Evolutionary conservation across 2,797 vertebrate genomes (phyloP).

Genomic region (Rhadinocentrus ornatus): DNA sequence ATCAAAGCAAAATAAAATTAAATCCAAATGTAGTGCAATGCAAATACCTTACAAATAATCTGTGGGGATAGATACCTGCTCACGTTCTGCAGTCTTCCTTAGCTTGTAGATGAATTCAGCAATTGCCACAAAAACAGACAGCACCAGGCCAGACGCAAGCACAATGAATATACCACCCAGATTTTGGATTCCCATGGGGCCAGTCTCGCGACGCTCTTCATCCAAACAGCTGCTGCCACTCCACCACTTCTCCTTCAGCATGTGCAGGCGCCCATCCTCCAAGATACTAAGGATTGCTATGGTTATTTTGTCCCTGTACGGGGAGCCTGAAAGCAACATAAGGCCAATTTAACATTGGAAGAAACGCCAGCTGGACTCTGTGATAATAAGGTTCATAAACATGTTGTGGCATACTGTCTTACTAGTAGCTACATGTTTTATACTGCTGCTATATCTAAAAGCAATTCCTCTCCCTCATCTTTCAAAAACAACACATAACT

Average conservation of each 20-base stretch:
- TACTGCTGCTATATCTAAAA: constrained; percentile 28
- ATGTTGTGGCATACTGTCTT: constrained; percentile 50
- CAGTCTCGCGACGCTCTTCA: constrained; percentile 93
- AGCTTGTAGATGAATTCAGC: constrained; percentile 98
- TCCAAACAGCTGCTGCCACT: constrained; percentile 92
- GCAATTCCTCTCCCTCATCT: constrained; percentile 11
- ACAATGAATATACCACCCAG: constrained; percentile 98
- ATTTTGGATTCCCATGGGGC: constrained; percentile 96
- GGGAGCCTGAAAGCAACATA: constrained; percentile 87
- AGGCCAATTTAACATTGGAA: constrained; percentile 66
- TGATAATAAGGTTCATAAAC: constrained; percentile 73
- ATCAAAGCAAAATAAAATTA: constrained; percentile 27
- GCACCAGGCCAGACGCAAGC: constrained; percentile 93
- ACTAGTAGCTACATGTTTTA: constrained; percentile 31
- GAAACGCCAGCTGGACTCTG: constrained; percentile 67
- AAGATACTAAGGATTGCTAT: constrained; percentile 97
- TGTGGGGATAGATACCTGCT: constrained; percentile 88
- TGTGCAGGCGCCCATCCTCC: constrained; percentile 96
- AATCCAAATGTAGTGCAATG: constrained; percentile 40
- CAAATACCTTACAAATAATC: constrained; percentile 42
- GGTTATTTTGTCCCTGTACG: constrained; percentile 97
- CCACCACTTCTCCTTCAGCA: constrained; percentile 99
- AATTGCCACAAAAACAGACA: constrained; percentile 95
- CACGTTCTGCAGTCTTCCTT: constrained; percentile 92
- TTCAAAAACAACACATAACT: constrained; percentile 26